Base-by-base conservation (phyloP, 2,797 vertebrate species). In the Paguma larvata region DNA sequence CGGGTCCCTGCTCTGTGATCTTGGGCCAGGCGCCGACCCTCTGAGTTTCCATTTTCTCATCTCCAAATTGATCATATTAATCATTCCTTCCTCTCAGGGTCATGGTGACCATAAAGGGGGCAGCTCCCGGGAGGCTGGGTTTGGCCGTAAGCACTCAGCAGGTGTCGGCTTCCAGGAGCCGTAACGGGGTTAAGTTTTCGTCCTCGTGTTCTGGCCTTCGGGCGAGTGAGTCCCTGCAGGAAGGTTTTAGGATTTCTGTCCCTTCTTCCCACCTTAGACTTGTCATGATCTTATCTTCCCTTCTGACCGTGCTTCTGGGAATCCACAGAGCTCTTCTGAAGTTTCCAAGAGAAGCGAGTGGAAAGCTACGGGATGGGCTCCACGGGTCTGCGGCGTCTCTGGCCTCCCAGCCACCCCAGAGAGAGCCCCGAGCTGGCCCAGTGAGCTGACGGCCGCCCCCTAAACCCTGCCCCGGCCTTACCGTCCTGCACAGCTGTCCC, bases 101-200 rank as follows among this genome's bases (percentile, higher is more conserved):
- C 87, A 16, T 0, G 1, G 41, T 11, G 87, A 63, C 62, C 9
- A 23, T 46, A 6, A 25, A 11, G 1, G 2, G 30, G 73, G 27
- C 0, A 1, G 15, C 0, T 6, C 1, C 0, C 25, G 41, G 6
- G 30, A 41, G 9, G 2, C 30, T 0, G 4, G 16, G 32, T 25
- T 41, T 19, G 30, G 7, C n/a, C 67, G 9, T 25, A 14, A 19
- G 65, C 2, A 32, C 62, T 53, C 9, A 38, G 79, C 0, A 1
- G 41, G 41, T 23, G 32, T 63, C n/a, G 6, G 34, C 79, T 32
- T 41, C 38, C 25, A 10, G 48, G 32, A 19, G 46, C 3, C n/a
- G 15, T 25, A 3, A 6, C 6, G 8, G 27, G n/a, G 30, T 18
- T 18, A 32, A 1, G 65, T 23, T 34, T 34, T 23, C 3, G 5